Evolutionary conservation across 2,113 vertebrate species (phyloP), one percentile per base, ranked within the genome.

Genomic region (Cavia porcellus): DNA sequence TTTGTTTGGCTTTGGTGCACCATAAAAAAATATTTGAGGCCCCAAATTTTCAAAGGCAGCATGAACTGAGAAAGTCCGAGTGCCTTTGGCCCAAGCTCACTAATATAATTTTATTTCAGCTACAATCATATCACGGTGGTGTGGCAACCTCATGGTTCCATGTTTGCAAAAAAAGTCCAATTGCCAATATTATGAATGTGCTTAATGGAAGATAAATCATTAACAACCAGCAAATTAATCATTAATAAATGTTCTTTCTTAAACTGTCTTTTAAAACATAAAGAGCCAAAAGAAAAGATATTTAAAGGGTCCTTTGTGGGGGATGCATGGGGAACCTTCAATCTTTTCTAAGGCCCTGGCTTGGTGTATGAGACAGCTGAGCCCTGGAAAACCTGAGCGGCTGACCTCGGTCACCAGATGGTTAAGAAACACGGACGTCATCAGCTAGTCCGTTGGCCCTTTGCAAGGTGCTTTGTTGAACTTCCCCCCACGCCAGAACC

Each of bases 191-290:
- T 70, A 57, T 32, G 32, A n/a, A 64, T 90, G 50, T 47, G 82
- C 81, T 75, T 83, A 14, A 57, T 70, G 82, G 81, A 90, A 85
- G 94, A 79, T 77, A 57, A 96, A 84, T 88, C 55, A 96, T 80
- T 84, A 88, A 38, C 62, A 38, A 88, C 50, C 13, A 83, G 25
- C 25, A 87, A 87, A 70, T 83, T 87, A 90, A 96, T 90, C 52
- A 95, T 83, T 93, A 93, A 87, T 70, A 83, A 87, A 84, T 97
- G 64, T 88, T 93, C 77, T 89, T 88, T 80, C 32, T 87, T 88
- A 75, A 17, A 66, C 42, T 47, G 45, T 64, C 35, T 95, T 96
- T 95, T 74, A 86, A 82, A 94, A 82, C 3, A 22, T 68, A 86
- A 96, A 52, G 12, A 86, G 81, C 3, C 2, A 17, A 25, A 94